Percentiles rank a stretch among this genome's conserved stretches.
phyloP scores from a whole-genome alignment of 2,888 invertebrate genomes.

The Ectemnius continuus region DNA sequence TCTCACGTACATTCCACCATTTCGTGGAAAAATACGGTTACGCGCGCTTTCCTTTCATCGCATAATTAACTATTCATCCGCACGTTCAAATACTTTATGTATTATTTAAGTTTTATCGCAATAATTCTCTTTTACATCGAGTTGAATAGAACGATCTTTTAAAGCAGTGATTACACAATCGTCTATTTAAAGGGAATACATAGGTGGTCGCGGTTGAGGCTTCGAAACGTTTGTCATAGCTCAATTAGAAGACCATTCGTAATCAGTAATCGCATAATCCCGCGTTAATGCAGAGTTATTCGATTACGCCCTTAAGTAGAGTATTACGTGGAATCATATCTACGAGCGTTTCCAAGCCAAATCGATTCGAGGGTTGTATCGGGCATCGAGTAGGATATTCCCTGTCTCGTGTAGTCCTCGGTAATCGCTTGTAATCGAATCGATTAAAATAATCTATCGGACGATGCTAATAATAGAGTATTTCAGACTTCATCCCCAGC shows the following conservation, averaged over 20 bases:
- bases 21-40: no score
- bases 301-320: background rate
- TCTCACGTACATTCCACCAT: no score
- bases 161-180: no score
- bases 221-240: background rate
- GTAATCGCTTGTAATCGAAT: constrained; percentile 4
- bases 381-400: background rate
- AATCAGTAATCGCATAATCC: background rate
- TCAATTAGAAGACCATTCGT: background rate
- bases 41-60: no score
- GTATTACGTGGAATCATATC: background rate
- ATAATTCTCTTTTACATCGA: no score
- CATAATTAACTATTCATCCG: no score
- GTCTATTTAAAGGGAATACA: no score
- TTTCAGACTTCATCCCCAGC: background rate
- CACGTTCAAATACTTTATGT: no score
- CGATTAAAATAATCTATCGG: constrained; percentile 5
- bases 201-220: background rate
- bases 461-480: background rate
- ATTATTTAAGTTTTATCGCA: no score
- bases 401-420: background rate
- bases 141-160: no score
- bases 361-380: background rate
- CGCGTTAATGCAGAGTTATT: background rate
- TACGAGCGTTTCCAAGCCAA: background rate